Conservation (phyloP, 2,797 vertebrate genomes). For the Enteromius mattozi region DNA sequence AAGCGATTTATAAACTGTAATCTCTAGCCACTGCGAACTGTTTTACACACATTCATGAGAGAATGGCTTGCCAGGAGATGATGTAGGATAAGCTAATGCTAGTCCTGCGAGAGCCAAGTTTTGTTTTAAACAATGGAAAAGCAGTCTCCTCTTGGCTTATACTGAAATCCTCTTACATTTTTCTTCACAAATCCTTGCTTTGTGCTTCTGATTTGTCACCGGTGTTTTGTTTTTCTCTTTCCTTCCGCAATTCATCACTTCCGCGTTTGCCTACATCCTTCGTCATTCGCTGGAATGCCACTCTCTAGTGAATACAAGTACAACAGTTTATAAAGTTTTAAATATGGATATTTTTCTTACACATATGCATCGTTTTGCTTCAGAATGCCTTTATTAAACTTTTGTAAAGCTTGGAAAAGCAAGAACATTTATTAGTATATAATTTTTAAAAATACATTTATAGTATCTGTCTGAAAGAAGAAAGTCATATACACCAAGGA, state of each 20-base stretch:
- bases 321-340: neutral
- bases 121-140: neutral
- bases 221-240: neutral
- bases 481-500: neutral
- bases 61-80: neutral
- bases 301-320: neutral
- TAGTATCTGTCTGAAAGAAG: neutral
- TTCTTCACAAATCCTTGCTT: neutral
- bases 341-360: neutral
- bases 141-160: too few species aligned
- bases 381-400: neutral
- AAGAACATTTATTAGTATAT: neutral
- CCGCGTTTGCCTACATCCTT: too few species aligned
- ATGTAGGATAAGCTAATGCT: neutral
- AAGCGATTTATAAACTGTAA: neutral
- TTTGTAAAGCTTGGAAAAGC: neutral
- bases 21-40: neutral
- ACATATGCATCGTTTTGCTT: neutral
- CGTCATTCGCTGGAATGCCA: neutral
- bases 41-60: neutral
- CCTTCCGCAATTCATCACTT: too few species aligned
- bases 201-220: neutral
- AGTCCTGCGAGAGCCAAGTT: neutral
- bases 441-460: too few species aligned
- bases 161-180: neutral